Evolutionary conservation across 2,888 invertebrate genomes (phyloP).

Genomic region (Sussaba pulchella): DNA sequence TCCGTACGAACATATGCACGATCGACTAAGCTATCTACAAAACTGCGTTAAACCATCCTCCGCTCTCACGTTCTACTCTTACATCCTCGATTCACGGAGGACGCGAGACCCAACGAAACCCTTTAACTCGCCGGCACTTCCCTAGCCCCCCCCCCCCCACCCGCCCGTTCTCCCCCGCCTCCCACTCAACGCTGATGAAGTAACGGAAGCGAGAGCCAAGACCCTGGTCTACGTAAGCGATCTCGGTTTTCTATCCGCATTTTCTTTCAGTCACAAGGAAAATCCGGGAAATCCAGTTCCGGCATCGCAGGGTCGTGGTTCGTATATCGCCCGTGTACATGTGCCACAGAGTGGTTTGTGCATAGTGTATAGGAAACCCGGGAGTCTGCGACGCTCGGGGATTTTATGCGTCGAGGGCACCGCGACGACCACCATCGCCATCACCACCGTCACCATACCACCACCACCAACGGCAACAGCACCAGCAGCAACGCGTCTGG

Average conservation of each 20-base stretch:
- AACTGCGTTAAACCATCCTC: slow-evolving; percentile 28
- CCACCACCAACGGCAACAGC: not conserved
- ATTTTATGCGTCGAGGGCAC: slow-evolving; percentile 64
- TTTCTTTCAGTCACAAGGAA: slow-evolving; percentile 62
- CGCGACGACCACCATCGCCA: slow-evolving; percentile 29
- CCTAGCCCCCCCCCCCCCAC: slow-evolving; percentile 22
- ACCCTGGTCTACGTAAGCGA: slow-evolving; percentile 47
- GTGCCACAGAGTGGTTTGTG: slow-evolving; percentile 19
- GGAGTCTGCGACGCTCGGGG: slow-evolving; percentile 28
- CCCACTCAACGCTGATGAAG: not conserved
- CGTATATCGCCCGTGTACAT: slow-evolving; percentile 18
- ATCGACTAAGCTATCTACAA: slow-evolving; percentile 49
- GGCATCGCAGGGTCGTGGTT: slow-evolving; percentile 54
- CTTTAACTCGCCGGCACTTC: slow-evolving; percentile 35
- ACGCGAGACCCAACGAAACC: slow-evolving; percentile 16
- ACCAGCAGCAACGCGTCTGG: slow-evolving; percentile 46
- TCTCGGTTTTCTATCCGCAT: slow-evolving; percentile 43
- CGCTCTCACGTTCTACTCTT: too few species aligned
- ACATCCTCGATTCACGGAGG: not conserved
- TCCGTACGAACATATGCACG: slow-evolving; percentile 37
- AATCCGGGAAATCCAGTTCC: slow-evolving; percentile 75
- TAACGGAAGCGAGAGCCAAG: slow-evolving; percentile 42
- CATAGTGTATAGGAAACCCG: slow-evolving; percentile 33
- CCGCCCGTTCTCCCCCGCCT: too few species aligned
- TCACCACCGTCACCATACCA: too few species aligned